Evolutionary conservation across 1,140 invertebrate genomes (phyloP).

Genomic region (Ceratitis capitata): DNA sequence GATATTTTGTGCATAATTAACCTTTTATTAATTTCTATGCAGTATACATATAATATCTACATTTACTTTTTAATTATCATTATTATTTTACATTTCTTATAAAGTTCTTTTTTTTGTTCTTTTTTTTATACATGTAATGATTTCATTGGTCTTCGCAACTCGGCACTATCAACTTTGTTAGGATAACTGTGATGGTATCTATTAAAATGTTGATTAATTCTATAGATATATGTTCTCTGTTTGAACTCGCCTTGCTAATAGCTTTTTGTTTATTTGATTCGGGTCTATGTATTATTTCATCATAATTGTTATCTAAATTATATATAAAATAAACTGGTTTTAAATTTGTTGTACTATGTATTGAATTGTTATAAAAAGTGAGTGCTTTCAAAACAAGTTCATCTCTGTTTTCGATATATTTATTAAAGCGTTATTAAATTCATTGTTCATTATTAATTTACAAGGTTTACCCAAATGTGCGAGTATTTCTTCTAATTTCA

Average conservation of each 20-base stretch:
- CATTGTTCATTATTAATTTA: slow-evolving; percentile 35
- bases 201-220: too few species aligned
- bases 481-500: slow-evolving; percentile 9
- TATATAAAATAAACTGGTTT: not conserved
- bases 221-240: not conserved
- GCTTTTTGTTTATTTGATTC: not conserved
- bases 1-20: not conserved
- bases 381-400: not conserved
- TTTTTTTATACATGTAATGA: not conserved
- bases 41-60: not conserved
- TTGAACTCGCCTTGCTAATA: not conserved
- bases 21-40: not conserved
- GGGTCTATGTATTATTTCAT: not conserved
- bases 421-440: slow-evolving; percentile 33
- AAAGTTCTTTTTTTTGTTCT: not conserved
- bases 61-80: not conserved
- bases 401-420: not conserved
- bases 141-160: not conserved
- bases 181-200: not conserved
- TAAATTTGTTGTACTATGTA: not conserved
- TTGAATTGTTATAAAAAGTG: not conserved
- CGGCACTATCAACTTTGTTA: not conserved
- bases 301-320: not conserved
- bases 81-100: not conserved
- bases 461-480: slow-evolving; percentile 7